Conservation (phyloP, 1,140 invertebrate genomes). For the Zaprionus gabonicus region DNA sequence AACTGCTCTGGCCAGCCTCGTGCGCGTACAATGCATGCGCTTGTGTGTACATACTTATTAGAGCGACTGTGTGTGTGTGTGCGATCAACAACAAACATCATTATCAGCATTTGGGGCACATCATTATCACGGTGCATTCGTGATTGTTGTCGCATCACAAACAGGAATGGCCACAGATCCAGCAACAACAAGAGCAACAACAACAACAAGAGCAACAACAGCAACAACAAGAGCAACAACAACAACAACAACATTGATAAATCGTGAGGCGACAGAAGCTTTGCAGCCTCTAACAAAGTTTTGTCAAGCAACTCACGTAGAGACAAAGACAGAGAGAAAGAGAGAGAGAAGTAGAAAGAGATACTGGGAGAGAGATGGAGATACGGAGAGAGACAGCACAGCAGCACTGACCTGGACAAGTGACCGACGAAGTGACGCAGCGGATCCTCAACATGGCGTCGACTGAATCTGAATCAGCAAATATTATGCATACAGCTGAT, state of each 20-base stretch:
- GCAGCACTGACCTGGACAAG: slow-evolving; percentile 46
- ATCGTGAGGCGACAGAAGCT: slow-evolving; percentile 70
- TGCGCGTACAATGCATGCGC: not conserved
- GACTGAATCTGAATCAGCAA: slow-evolving; percentile 76
- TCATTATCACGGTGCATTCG: slow-evolving; percentile 73
- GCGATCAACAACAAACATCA: slow-evolving; percentile 62
- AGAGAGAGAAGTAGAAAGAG: not conserved
- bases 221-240: slow-evolving; percentile 18
- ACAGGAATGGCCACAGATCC: slow-evolving; percentile 14
- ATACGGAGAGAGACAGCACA: not conserved
- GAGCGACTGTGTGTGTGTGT: slow-evolving; percentile 43
- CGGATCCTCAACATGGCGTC: slow-evolving; percentile 62
- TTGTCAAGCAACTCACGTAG: slow-evolving; percentile 64
- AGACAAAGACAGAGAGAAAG: slow-evolving; percentile 13
- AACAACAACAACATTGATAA: slow-evolving; percentile 60
- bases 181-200: not conserved
- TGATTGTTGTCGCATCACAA: slow-evolving; percentile 70
- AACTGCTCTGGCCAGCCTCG: not conserved
- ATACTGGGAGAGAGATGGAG: slow-evolving; percentile 1
- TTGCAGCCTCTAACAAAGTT: slow-evolving; percentile 48
- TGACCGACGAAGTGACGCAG: slow-evolving; percentile 57
- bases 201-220: slow-evolving; percentile 17
- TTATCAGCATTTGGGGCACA: slow-evolving; percentile 61
- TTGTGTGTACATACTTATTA: slow-evolving; percentile 33
- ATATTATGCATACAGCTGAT: slow-evolving; percentile 81